Evolutionary conservation across 2,888 invertebrate genomes (phyloP), one percentile per base, ranked within the genome.

Genomic region (Litoditis marina): DNA sequence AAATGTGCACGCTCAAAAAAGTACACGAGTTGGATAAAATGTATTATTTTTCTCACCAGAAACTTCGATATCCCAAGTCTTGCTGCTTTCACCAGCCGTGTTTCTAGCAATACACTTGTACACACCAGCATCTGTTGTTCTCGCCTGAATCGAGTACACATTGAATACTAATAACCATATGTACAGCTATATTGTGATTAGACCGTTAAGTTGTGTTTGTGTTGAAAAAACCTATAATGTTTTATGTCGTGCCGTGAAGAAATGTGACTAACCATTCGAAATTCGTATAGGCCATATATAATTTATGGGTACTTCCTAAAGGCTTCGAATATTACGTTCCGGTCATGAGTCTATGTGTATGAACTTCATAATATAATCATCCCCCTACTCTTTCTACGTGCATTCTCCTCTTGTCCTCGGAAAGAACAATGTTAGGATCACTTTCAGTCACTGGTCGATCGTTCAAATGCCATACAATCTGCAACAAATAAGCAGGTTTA

Each of bases 31-130:
- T 11, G 5, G 8, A 32, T 11, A n/a, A n/a, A 67, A 65, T 25
- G 47, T 25, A 27, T 44, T 28, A 57, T 42, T 52, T 42, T 22
- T 34, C 71, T 55, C 30, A 81, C 81, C 77, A 47, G 77, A 54
- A 6, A 82, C 79, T 55, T 82, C 80, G 11, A 82, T 76, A 58
- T 77, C 65, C 66, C 82, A 82, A 2, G 73, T 66, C 46, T 83
- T 83, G 54, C 74, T 66, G 30, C 78, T 69, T 46, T 72, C 71
- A 4, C 82, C 82, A 13, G 82, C 82, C 8, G 71, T 64, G 46
- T 82, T 82, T 51, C 79, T 53, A 7, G 81, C 82, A 19, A 80
- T 69, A 66, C 82, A 82, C 52, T 78, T 79, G 74, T 81, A 82
- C 7, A 74, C 71, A 44, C 82, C 82, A 22, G 79, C 75, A 52